Evolutionary conservation across 2,113 vertebrate species (phyloP).

Genomic region (Grammomys dolichurus): DNA sequence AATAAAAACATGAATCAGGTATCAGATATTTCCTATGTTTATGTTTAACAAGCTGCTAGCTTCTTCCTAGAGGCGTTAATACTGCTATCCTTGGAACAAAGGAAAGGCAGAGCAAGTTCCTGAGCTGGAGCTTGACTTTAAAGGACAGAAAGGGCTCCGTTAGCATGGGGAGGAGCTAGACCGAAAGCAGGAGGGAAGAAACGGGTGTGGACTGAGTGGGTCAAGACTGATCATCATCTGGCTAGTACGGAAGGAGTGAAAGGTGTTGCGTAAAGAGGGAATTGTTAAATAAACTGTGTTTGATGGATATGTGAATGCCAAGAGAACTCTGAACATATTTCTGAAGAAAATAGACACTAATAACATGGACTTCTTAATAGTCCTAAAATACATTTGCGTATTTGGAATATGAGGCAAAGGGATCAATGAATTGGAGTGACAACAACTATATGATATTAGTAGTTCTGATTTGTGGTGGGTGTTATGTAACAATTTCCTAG

Average conservation of each 20-base stretch:
- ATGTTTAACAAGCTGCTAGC: neutral
- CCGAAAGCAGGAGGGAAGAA: neutral
- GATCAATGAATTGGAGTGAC: neutral
- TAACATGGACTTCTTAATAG: constrained; percentile 21
- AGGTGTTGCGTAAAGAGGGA: neutral
- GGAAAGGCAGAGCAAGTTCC: neutral
- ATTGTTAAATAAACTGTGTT: neutral
- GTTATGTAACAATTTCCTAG: neutral
- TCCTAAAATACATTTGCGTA: constrained; percentile 21
- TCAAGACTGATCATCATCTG: neutral
- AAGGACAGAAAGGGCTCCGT: neutral
- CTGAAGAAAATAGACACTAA: neutral
- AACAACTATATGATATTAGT: neutral
- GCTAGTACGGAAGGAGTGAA: neutral
- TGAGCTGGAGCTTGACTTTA: neutral
- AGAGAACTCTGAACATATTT: constrained; percentile 23
- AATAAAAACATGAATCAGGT: neutral
- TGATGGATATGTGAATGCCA: constrained; percentile 1
- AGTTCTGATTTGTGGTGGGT: neutral
- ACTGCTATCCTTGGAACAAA: neutral
- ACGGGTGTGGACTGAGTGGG: neutral
- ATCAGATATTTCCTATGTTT: neutral
- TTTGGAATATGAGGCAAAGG: constrained; percentile 29
- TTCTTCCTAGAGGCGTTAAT: neutral
- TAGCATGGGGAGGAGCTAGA: neutral